Base-by-base conservation (phyloP, 2,113 vertebrate species). In the Cheilinus undulatus region DNA sequence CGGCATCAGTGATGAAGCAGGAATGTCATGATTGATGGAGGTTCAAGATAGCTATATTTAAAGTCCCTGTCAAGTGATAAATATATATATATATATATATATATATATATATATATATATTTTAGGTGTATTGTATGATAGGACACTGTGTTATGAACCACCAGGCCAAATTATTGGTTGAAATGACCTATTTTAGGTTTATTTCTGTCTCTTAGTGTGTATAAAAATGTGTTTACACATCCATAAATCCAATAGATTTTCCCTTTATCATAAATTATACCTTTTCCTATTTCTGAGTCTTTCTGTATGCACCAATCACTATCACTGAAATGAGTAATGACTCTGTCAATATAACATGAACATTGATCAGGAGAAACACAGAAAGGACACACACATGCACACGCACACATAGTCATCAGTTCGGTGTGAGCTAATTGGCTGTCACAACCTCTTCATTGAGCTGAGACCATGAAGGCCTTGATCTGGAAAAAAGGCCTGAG, bases 371-470 rank as follows among this genome's bases (percentile, higher is more conserved):
- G 27, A 76, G 27, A 76, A 67, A 73, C 50, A 49, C 38, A 17
- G 28, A 52, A 14, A 27, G 58, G 52, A 32, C 28, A 50, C 3
- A 23, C 19, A 62, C 14, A 51, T 24, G 34, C 23, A 38, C 12
- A 64, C 38, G 51, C 42, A 61, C 51, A 43, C 45, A n/a, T n/a
- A n/a, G n/a, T n/a, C n/a, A n/a, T 89, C 82, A 90, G 78, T 91
- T 86, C 75, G 67, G 52, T 58, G 72, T 57, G 54, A 85, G 77
- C 82, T 88, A 90, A 91, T 88, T 87, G 88, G 83, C 82, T 90
- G 85, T 83, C 87, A 86, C 30, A 54, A 84, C 77, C 87, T 88
- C 74, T 84, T 80, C 82, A 86, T 87, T 20, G 68, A 84, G 63
- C 71, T 52, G 65, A 78, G 69, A 74, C 51, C 73, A 70, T 67